Evolutionary conservation across 2,113 vertebrate species (phyloP).

Genomic region (Melierax canorus): DNA sequence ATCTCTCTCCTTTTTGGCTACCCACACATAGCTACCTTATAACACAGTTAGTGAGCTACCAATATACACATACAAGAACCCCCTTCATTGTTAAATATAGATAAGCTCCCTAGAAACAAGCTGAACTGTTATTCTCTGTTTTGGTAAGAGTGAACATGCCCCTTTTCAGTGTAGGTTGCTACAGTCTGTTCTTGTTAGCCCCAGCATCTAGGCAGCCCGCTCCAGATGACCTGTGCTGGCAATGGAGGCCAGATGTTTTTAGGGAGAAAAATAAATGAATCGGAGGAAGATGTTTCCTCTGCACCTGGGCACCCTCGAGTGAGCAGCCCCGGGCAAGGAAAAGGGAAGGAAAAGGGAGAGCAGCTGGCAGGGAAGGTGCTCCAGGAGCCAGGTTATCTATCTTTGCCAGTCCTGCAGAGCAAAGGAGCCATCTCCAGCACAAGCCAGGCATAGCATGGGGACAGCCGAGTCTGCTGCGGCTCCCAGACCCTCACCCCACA

Average conservation of each 20-base stretch:
- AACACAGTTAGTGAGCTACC: background rate
- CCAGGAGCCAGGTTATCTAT: too few species aligned
- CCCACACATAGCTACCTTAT: background rate
- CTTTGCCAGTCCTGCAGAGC: background rate
- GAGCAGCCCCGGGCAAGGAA: background rate
- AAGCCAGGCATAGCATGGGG: background rate
- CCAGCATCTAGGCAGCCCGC: background rate
- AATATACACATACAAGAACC: background rate
- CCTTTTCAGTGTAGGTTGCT: background rate
- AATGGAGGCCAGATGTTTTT: background rate
- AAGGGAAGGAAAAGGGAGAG: background rate
- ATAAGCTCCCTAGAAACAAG: background rate
- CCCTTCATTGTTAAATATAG: background rate
- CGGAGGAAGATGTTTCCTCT: background rate
- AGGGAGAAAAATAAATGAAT: background rate
- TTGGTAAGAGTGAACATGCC: background rate
- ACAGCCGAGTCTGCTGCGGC: rapidly evolving
- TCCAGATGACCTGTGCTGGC: background rate
- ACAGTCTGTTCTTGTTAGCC: background rate
- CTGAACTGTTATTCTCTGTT: background rate
- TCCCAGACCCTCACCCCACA: background rate
- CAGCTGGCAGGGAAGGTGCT: background rate
- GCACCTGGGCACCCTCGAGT: too few species aligned
- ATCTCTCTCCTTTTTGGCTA: background rate
- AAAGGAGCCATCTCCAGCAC: background rate